Base-by-base conservation (phyloP, 2,113 vertebrate genomes). In the Gallinago media region DNA sequence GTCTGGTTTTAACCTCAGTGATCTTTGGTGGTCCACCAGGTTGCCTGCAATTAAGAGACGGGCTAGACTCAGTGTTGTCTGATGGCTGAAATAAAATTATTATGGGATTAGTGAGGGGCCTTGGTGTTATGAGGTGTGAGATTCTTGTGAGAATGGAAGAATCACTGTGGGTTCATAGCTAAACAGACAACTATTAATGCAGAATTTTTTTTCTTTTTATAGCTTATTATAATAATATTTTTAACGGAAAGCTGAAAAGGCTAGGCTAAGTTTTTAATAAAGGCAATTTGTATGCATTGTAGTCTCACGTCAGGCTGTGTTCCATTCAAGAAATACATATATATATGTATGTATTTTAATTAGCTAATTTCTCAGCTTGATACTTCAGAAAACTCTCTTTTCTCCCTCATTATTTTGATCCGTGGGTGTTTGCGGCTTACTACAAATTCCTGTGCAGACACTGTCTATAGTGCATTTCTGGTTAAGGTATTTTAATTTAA, bases 21-120 rank as follows among this genome's bases (percentile, higher is more conserved):
- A 10, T 11, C 1, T 77, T 49, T 79, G 20, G 32, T 80, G 84
- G 50, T 74, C 42, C 76, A 2, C 9, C 59, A 42, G 32, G 20
- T 10, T 46, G 9, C 38, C 49, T 31, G 22, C n/a, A 66, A 46
- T 32, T 29, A 63, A 44, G 46, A 59, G 50, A 14, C 50, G 18
- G 20, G 5, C 17, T 76, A 29, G 52, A 54, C 10, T 54, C 27
- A 11, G 44, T 10, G 67, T 16, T 65, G 56, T 42, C 27, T 80
- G 22, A 9, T 0, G 0, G 23, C 32, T 54, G 36, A 72, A 80
- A 74, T 52, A 56, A 86, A 52, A 34, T 34, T 38, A 32, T 13
- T 0, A 0, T 21, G 36, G 26, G 20, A 34, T 68, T 59, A 38
- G 22, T 12, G 16, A 66, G 50, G n/a, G n/a, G n/a, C n/a, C n/a